Percentiles rank a stretch among this genome's conserved stretches.
Conservation (phyloP, 2,888 invertebrate genomes). For the Perithous albicinctus region DNA sequence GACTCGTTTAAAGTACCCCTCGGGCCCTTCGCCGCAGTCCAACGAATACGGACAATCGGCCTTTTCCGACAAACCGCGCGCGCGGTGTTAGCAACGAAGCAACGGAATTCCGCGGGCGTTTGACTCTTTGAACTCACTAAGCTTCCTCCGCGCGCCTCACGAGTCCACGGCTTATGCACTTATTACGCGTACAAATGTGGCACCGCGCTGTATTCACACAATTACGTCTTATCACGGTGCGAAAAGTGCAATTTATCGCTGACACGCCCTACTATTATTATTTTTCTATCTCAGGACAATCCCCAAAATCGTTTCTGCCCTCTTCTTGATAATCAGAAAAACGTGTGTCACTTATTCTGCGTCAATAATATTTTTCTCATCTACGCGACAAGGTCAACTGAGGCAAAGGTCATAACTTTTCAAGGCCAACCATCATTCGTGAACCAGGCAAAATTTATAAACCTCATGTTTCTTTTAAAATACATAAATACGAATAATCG, state of each 20-base stretch:
- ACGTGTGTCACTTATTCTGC: neutral
- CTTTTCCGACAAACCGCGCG: constrained; percentile 46
- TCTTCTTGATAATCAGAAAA: neutral
- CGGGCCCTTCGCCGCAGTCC: constrained; percentile 36
- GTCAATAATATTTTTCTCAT: constrained; percentile 7
- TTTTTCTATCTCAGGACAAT: neutral
- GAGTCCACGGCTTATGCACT: constrained; percentile 54
- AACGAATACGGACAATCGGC: constrained; percentile 49
- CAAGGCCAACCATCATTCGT: constrained; percentile 53
- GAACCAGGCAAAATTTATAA: constrained; percentile 19
- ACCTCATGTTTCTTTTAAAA: neutral
- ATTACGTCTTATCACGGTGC: neutral
- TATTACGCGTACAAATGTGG: constrained; percentile 53
- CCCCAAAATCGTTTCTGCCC: neutral
- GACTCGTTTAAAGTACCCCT: neutral
- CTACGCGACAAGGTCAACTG: constrained; percentile 29
- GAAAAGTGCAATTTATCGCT: constrained; percentile 12
- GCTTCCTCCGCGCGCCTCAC: constrained; percentile 21
- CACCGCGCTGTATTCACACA: neutral
- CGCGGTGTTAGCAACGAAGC: constrained; percentile 55
- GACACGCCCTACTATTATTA: neutral
- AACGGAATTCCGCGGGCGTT: constrained; percentile 67
- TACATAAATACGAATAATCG: neutral
- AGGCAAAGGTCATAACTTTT: constrained; percentile 37
- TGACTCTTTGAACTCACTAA: constrained; percentile 67